Conservation (phyloP, 1,140 invertebrate genomes). For the Aphis craccivora region DNA sequence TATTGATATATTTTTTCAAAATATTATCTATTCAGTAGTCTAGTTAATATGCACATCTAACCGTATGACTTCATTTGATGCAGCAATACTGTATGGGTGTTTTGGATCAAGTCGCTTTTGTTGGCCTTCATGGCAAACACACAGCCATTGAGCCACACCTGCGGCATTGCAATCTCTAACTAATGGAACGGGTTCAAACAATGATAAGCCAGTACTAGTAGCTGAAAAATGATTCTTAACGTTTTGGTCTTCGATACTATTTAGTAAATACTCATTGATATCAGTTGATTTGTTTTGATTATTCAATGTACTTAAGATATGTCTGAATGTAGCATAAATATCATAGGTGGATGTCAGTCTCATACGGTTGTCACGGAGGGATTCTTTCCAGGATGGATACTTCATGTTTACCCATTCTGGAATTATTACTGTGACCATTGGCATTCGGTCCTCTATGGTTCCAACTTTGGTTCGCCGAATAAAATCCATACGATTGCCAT, state of each 20-base stretch:
- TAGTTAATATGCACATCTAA: constrained; percentile 61
- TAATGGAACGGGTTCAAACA: constrained; percentile 62
- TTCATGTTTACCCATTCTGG: constrained; percentile 70
- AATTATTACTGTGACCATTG: constrained; percentile 71
- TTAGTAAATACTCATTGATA: constrained; percentile 64
- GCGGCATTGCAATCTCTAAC: constrained; percentile 66
- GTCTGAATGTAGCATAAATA: constrained; percentile 71
- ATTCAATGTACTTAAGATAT: constrained; percentile 66
- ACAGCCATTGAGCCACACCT: constrained; percentile 67
- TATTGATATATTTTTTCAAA: background rate
- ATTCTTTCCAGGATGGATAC: constrained; percentile 66
- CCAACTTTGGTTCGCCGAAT: constrained; percentile 73
- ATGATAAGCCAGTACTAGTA: constrained; percentile 59
- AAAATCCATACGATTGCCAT: constrained; percentile 71
- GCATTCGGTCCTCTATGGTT: constrained; percentile 74
- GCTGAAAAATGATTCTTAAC: constrained; percentile 59
- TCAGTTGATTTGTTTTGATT: constrained; percentile 32
- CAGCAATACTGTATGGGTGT: constrained; percentile 9
- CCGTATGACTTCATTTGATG: constrained; percentile 61
- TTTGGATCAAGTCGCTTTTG: constrained; percentile 58
- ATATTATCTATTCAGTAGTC: background rate
- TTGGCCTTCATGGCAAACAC: constrained; percentile 64
- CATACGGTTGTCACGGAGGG: constrained; percentile 67
- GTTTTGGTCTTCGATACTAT: constrained; percentile 64
- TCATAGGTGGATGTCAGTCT: constrained; percentile 71